Evolutionary conservation across 35 echinoderm and acorn worm genomes (phyloP), one percentile per base, ranked within the genome.

Genomic region (Chiridota heheva): DNA sequence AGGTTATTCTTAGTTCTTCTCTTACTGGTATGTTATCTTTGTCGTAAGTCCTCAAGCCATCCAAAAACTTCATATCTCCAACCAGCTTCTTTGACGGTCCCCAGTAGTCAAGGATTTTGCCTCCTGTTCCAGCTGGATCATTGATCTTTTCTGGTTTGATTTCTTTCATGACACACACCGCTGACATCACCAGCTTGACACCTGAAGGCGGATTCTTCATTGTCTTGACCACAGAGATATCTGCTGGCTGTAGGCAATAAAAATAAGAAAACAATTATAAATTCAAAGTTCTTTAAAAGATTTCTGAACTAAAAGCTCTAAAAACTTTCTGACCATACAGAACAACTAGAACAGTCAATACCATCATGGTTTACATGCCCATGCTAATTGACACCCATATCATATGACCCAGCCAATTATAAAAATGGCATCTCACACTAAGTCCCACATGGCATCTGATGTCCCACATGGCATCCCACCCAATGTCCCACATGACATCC

Each of bases 101-200:
- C 89, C 95, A 98, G 85, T 85, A 98, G 81, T 98, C 95, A 27
- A 98, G 81, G 44, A 98, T 89, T 85, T 98, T 98, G 63, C 95
- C 94, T 55, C 94, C 94, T 31, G 94, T 97, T 31, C 94, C 94
- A 22, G 94, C 84, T 24, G 95, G 95, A 40, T 98, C 95, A 42
- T 63, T 81, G 17, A 98, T 98, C 70, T 98, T 98, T 63, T 98
- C 89, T 38, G 95, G 89, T 76, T 92, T 91, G 73, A 92, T 74
- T 58, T 89, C 89, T 42, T 80, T 84, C 84, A 92, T 85, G 45
- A 91, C 74, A 36, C 89, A 91, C 5, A 91, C 73, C 22, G 89
- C 89, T 0, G 84, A 44, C 89, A 92, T 91, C 31, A 98, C 95
- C 44, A 98, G 51, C 61, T 89, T 98, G 49, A 98, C 95, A 69